Evolutionary conservation across 2,888 invertebrate genomes (phyloP).

Genomic region (Pandemis heparana): DNA sequence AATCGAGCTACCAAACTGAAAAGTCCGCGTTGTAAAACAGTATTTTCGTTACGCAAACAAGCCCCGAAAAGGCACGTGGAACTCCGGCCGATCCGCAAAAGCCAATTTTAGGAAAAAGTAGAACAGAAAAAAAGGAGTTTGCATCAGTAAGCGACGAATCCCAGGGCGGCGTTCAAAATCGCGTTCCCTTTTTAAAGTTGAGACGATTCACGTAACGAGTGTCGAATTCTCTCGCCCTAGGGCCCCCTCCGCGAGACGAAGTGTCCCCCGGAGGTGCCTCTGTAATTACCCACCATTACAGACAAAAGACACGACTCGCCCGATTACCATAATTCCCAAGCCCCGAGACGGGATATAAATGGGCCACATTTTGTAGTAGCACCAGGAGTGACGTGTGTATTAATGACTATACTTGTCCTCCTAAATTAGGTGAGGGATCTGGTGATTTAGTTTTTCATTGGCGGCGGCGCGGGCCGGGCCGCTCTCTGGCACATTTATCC

Average conservation of each 20-base stretch:
- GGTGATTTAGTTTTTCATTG: conserved; percentile 83
- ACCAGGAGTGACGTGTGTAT: conserved; percentile 84
- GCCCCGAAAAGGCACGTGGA: conserved; percentile 48
- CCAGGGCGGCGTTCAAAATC: conserved; percentile 79
- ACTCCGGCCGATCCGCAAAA: conserved; percentile 47
- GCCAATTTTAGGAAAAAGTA: conserved; percentile 64
- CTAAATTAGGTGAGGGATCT: conserved; percentile 83
- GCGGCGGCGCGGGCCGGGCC: conserved; percentile 58
- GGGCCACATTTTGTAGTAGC: conserved; percentile 84
- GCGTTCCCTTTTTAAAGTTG: conserved; percentile 83
- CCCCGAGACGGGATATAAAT: conserved; percentile 81
- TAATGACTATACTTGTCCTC: conserved; percentile 84
- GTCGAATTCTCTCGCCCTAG: conserved; percentile 79
- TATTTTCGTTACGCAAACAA: conserved; percentile 58
- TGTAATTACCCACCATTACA: conserved; percentile 85
- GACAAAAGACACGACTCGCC: conserved; percentile 84
- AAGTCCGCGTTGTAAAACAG: conserved; percentile 58
- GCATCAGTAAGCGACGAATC: conserved; percentile 70
- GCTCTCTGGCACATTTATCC: conserved; percentile 52
- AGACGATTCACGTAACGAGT: conserved; percentile 84
- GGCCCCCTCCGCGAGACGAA: conserved; percentile 73
- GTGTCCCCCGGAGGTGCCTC: conserved; percentile 80
- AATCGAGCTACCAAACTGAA: conserved; percentile 59
- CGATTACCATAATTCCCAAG: conserved; percentile 85
- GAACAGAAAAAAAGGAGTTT: conserved; percentile 62